Evolutionary conservation across 2,797 vertebrate genomes (phyloP).

Genomic region (Cheirogaleus major): DNA sequence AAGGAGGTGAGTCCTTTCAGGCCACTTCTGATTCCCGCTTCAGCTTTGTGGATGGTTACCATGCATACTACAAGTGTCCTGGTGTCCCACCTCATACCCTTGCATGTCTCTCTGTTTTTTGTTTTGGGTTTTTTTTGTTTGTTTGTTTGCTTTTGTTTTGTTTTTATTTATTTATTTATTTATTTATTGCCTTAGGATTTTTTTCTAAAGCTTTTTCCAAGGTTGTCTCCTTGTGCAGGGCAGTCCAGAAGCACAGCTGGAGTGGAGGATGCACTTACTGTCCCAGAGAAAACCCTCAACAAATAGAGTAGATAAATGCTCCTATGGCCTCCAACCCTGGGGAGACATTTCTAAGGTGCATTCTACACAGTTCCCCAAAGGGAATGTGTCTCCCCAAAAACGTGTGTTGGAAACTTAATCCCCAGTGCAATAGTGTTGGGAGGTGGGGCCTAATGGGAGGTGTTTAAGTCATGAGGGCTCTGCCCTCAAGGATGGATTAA

Average conservation of each 20-base stretch:
- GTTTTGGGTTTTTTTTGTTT: background rate
- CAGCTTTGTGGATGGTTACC: background rate
- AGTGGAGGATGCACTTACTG: background rate
- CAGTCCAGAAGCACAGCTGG: background rate
- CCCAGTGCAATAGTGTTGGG: background rate
- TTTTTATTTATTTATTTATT: background rate
- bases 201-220: background rate
- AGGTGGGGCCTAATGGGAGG: background rate
- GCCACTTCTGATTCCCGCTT: background rate
- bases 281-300: background rate
- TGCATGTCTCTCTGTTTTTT: background rate
- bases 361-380: background rate
- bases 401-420: background rate
- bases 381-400: background rate
- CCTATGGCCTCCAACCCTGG: background rate
- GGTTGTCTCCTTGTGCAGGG: background rate
- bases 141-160: background rate
- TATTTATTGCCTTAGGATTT: background rate
- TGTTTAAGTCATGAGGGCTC: background rate
- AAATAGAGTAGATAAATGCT: background rate
- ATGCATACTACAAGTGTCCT: background rate
- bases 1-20: background rate
- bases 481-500: background rate
- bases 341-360: background rate
- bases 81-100: background rate